A percentile compares a stretch with the other conserved stretches of the same genome.
These are phyloP conservation scores for Caenorhabditis sp. DNA, from an alignment of 2,888 invertebrate species.

Conservation along the genomic window DNA sequence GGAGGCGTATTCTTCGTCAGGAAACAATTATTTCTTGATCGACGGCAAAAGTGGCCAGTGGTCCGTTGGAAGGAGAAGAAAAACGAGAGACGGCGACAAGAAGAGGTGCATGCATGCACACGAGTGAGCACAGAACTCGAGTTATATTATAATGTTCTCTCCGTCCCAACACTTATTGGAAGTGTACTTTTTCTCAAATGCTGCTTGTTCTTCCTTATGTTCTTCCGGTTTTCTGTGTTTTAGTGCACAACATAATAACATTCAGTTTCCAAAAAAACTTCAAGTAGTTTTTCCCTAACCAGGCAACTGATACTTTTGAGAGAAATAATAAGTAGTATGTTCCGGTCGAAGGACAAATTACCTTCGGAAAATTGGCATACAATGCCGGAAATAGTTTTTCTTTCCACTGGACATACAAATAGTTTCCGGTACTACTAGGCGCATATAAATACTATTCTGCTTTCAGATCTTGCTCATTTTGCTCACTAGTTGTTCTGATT, in stretches of 20 bases:
- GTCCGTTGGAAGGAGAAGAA: slow-evolving; percentile 4
- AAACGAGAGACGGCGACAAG: slow-evolving; percentile 17
- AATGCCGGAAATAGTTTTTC: slow-evolving; percentile 55
- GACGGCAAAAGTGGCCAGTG: slow-evolving; percentile 16
- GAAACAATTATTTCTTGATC: slow-evolving; percentile 62
- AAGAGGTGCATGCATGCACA: slow-evolving; percentile 46
- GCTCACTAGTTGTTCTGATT: neutral
- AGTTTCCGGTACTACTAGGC: slow-evolving; percentile 40
- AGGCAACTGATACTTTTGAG: neutral
- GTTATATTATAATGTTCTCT: slow-evolving; percentile 39
- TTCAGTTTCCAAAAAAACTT: neutral
- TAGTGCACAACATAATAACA: too few relatives aligned
- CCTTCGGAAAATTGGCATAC: slow-evolving; percentile 39
- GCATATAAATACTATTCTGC: slow-evolving; percentile 36
- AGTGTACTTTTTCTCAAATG: neutral
- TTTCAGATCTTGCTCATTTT: neutral
- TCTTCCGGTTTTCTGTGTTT: neutral
- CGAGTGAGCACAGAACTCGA: slow-evolving; percentile 53
- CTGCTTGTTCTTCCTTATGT: neutral
- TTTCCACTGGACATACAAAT: slow-evolving; percentile 56
- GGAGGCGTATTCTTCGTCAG: slow-evolving; percentile 30
- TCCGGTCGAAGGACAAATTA: slow-evolving; percentile 43
- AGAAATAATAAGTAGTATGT: slow-evolving; percentile 18
- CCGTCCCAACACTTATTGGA: neutral
- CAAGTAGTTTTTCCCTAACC: neutral